A percentile compares a stretch with the other conserved stretches of the same genome.
Conservation (phyloP, 1,140 invertebrate genomes). For the Zaprionus lachaisei region DNA sequence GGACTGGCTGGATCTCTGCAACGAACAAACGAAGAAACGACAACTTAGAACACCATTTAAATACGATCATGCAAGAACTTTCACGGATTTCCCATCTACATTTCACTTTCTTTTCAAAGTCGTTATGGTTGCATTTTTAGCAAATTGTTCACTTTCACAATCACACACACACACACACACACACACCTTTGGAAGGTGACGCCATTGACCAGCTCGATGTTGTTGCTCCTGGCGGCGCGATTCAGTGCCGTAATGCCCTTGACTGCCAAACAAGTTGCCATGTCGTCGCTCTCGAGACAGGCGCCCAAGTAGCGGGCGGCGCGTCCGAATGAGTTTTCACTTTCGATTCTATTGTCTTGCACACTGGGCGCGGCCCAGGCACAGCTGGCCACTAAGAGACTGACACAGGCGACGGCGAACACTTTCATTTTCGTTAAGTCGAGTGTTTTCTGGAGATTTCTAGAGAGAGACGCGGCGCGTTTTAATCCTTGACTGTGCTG, state of each 20-base stretch:
- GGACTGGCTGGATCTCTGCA: conserved; percentile 78
- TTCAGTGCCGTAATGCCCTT: conserved; percentile 86
- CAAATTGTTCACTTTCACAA: conserved; percentile 45
- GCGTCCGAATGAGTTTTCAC: conserved; percentile 69
- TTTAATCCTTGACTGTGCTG: conserved; percentile 63
- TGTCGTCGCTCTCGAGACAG: conserved; percentile 84
- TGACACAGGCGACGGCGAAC: conserved; percentile 74
- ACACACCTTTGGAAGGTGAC: conserved; percentile 86
- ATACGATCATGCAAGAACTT: background rate
- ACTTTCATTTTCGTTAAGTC: conserved; percentile 81
- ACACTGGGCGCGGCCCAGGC: conserved; percentile 80
- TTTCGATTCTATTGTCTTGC: conserved; percentile 80
- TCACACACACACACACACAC: conserved; percentile 84
- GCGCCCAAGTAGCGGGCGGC: conserved; percentile 78
- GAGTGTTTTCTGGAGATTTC: conserved; percentile 4
- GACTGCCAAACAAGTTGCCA: conserved; percentile 86
- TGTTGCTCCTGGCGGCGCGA: conserved; percentile 86
- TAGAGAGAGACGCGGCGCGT: conserved; percentile 47
- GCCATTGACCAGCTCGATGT: conserved; percentile 86
- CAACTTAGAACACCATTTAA: conserved; percentile 14
- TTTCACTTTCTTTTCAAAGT: conserved; percentile 15
- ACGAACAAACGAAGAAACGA: conserved; percentile 17
- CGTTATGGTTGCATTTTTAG: conserved; percentile 5
- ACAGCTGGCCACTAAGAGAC: conserved; percentile 70
- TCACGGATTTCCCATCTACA: conserved; percentile 7